phyloP scores from a whole-genome alignment of 2,888 invertebrate genomes.

The Dicycla oo region DNA sequence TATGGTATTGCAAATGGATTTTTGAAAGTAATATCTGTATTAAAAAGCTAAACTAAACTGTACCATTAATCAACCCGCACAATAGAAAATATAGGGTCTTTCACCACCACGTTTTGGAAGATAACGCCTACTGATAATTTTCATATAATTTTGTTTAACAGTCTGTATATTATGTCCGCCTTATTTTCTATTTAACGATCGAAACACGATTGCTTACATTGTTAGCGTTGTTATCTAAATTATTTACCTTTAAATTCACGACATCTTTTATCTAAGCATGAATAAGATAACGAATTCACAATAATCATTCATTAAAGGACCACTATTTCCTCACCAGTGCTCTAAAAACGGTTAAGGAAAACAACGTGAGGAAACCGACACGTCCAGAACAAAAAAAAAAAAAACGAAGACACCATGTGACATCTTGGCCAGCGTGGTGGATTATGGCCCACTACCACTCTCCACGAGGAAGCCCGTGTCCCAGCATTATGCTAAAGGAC shows the following conservation, averaged over 20 bases:
- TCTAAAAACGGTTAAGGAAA: too few relatives aligned
- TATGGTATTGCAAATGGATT: conserved; percentile 86
- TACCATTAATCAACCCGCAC: conserved; percentile 77
- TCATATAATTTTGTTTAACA: conserved; percentile 42
- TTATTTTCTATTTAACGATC: conserved; percentile 49
- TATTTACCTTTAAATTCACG: conserved; percentile 20
- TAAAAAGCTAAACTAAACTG: conserved; percentile 72
- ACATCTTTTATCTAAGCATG: conserved; percentile 8
- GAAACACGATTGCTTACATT: conserved; percentile 35
- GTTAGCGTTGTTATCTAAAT: conserved; percentile 18
- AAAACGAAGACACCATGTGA: too few relatives aligned
- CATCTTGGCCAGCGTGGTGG: too few relatives aligned
- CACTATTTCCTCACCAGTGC: background rate
- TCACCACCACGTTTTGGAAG: conserved; percentile 59
- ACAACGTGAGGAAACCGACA: too few relatives aligned
- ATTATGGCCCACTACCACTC: too few relatives aligned
- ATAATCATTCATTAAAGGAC: conserved; percentile 26
- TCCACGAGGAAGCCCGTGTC: too few relatives aligned
- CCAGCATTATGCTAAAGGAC: background rate
- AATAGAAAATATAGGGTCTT: conserved; percentile 71
- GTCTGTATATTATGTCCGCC: conserved; percentile 22
- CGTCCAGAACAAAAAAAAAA: too few relatives aligned
- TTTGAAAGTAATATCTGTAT: conserved; percentile 85
- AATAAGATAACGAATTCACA: conserved; percentile 11
- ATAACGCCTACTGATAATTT: conserved; percentile 53